Conservation (phyloP, 2,888 invertebrate genomes). For the Mesorhabditis spiculigera region DNA sequence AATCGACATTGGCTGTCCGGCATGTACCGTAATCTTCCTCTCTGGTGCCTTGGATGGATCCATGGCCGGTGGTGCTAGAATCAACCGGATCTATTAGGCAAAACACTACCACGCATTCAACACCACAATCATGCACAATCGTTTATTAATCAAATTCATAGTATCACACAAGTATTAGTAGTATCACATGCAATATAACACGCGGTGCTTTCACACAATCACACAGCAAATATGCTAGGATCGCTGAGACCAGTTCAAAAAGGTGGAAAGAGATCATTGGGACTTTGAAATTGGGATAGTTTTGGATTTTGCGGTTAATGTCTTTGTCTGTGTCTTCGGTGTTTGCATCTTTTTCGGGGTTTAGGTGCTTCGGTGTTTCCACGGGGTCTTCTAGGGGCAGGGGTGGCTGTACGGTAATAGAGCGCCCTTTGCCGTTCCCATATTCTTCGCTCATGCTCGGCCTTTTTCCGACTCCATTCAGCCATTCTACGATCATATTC, state of each 20-base stretch:
- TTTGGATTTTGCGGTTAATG: too few relatives aligned
- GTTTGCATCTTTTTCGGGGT: not conserved
- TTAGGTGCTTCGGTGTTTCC: not conserved
- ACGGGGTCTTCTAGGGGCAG: not conserved
- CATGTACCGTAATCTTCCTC: constrained; percentile 38
- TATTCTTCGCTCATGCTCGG: not conserved
- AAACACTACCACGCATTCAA: constrained; percentile 6
- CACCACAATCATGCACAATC: constrained; percentile 9
- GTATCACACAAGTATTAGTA: not conserved
- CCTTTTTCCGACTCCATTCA: not conserved
- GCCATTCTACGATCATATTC: constrained; percentile 1
- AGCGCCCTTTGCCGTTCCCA: not conserved
- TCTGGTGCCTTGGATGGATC: constrained; percentile 46
- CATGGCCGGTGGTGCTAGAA: constrained; percentile 61
- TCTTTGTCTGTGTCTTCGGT: too few relatives aligned
- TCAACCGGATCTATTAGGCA: not conserved
- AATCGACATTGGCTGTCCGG: constrained; percentile 47
- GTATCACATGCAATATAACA: not conserved
- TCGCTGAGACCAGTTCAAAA: not conserved
- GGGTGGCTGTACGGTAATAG: not conserved
- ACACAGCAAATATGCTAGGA: not conserved
- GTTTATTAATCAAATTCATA: not conserved
- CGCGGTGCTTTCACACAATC: not conserved
- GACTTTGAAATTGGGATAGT: too few relatives aligned
- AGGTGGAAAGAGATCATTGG: too few relatives aligned